Evolutionary conservation across 1,140 invertebrate species (phyloP), one percentile per base, ranked within the genome.

Genomic region (Eupristina koningsbergeri): DNA sequence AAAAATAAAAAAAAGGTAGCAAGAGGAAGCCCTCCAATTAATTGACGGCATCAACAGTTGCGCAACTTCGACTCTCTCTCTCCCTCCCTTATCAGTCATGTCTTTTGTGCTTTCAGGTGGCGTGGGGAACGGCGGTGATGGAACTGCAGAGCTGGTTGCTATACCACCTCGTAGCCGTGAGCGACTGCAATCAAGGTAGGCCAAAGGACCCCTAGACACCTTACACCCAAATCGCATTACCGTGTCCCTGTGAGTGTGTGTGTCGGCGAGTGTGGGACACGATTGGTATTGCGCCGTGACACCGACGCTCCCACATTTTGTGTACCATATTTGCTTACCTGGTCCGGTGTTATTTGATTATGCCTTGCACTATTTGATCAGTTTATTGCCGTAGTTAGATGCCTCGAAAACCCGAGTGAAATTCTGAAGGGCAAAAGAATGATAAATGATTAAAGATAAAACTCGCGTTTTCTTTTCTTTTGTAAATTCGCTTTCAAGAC

Each of bases 91-190:
- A 5, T 13, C 3, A 71, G 22, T 31, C 36, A n/a, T n/a, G n/a
- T n/a, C n/a, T n/a, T 50, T 1, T 63, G 47, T 73, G 86, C 78
- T 90, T 89, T 81, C 80, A 92, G 91, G 90, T 92, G 91, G 92
- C 92, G 91, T 92, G 92, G 91, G 91, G 92, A n/a, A 92, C 88
- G 34, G 90, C 92, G 85, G 90, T 92, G 80, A 92, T 92, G 92
- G 92, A 92, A 87, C 88, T 92, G 77, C 91, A 92, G 85, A 92
- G 92, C 85, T 92, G 92, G 92, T 86, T 92, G 76, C 91, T 92
- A 83, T 92, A 92, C 87, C 92, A 92, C 85, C 89, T 92, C 77
- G 92, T 92, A 81, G 90, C 92, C 85, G 91, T 91, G 84, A 91
- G 90, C 81, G 92, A 92, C 88, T 92, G 92, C 89, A 91, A 91